Percentiles rank a stretch among this genome's conserved stretches.
These are phyloP conservation scores for Creontiades dilutus DNA, from an alignment of 2,888 invertebrate species.

Conservation along the genomic window DNA sequence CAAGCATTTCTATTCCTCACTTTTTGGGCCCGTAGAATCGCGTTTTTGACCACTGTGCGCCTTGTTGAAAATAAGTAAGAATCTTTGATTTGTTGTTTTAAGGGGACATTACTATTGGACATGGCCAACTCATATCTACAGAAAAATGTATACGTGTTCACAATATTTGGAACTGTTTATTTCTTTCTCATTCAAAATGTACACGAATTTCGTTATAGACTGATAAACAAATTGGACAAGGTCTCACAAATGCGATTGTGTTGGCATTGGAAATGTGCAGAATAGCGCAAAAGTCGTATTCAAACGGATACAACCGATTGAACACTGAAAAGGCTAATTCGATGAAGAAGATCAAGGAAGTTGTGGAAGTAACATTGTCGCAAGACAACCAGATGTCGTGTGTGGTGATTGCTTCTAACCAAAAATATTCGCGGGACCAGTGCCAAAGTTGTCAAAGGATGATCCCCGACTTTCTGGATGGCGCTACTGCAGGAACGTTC, in stretches of 20 bases:
- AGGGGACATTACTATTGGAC: too few relatives aligned
- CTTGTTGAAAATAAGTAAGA: too few relatives aligned
- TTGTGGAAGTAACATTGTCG: background rate
- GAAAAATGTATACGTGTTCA: too few relatives aligned
- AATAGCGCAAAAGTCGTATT: background rate
- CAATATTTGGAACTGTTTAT: too few relatives aligned
- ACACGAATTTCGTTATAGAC: background rate
- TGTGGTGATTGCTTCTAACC: background rate
- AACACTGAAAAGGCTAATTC: background rate
- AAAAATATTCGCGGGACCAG: background rate
- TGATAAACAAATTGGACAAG: background rate
- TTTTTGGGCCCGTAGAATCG: too few relatives aligned
- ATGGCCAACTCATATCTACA: too few relatives aligned
- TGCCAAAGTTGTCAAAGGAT: slow-evolving; percentile 5
- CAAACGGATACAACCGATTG: background rate
- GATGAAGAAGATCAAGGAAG: background rate
- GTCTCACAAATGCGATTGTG: background rate
- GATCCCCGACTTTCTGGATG: slow-evolving; percentile 3
- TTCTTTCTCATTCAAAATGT: background rate
- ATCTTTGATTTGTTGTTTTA: too few relatives aligned
- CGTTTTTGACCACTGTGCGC: too few relatives aligned
- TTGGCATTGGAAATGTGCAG: background rate
- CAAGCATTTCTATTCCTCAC: too few relatives aligned
- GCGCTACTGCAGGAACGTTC: background rate
- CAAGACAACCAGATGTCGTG: background rate